A percentile compares a stretch with the other conserved stretches of the same genome.
Conservation (phyloP, 2,797 vertebrate genomes). For the Dermochelys coriacea region DNA sequence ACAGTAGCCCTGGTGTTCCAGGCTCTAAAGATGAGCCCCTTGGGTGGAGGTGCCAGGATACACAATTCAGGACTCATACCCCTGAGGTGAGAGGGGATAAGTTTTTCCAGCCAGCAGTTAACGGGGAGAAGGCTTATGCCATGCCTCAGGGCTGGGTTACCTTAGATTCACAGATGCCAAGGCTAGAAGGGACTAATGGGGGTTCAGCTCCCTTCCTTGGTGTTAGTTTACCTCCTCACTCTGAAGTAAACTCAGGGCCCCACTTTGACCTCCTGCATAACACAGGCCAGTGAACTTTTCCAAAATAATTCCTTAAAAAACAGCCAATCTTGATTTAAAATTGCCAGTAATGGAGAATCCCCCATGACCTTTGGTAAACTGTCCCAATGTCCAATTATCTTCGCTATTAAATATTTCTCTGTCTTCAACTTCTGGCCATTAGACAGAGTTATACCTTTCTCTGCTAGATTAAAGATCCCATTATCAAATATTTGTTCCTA, state of each 20-base stretch:
- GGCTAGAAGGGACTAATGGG: background rate
- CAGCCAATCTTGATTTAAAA: background rate
- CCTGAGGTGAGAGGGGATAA: background rate
- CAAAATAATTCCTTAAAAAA: background rate
- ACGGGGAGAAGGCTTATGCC: background rate
- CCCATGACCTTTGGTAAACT: too few species aligned
- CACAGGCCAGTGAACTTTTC: background rate
- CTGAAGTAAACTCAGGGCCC: background rate
- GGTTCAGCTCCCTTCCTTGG: too few species aligned
- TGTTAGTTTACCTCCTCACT: too few species aligned
- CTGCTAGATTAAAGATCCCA: too few species aligned
- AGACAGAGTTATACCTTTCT: too few species aligned
- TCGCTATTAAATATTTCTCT: too few species aligned
- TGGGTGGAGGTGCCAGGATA: background rate
- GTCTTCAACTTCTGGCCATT: too few species aligned
- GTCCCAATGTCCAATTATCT: too few species aligned
- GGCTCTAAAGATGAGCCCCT: background rate
- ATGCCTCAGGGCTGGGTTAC: background rate
- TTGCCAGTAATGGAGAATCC: background rate
- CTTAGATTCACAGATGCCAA: background rate
- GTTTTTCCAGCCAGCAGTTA: background rate
- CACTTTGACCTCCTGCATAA: background rate
- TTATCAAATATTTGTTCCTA: too few species aligned
- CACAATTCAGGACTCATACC: background rate
- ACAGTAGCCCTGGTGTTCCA: too few species aligned